Base-by-base conservation (phyloP, 2,888 invertebrate genomes). In the Anthophora plumipes region DNA sequence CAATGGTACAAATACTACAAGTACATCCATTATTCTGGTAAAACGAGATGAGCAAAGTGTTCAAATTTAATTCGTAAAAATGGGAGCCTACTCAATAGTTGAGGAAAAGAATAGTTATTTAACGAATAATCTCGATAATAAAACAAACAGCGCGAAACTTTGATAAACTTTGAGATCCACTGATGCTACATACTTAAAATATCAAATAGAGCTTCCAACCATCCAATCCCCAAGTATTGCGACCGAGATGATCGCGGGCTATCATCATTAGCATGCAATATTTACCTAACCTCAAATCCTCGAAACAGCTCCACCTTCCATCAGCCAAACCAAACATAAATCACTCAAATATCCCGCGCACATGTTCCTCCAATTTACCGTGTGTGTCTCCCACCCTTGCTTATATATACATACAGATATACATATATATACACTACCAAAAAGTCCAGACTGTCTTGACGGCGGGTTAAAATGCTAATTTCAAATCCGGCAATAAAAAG, bases 401-500 rank as follows among this genome's bases (percentile, higher is more conserved):
- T 3, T 31, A 31, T 31, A 31, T 31, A 4, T 31, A 4, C 31
- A 31, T 31, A 31, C 31, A 31, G 2, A 4, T 31, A 31, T 31
- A 31, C 31, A 4, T 31, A 31, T 31, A 31, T 31, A 31, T 4
- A 31, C 31, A n/a, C 54, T 1, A 31, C 9, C 41, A 37, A 4
- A n/a, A n/a, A 3, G 6, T 39, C 6, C 11, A 2, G n/a, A 17
- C 25, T 37, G 17, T 9, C 52, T 17, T 4, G 25, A 14, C 25
- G 37, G 63, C 69, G 5, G 12, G 9, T 54, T 52, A 22, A 59
- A 71, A 82, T 82, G 81, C 71, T 82, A 76, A 82, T 82, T 76
- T 60, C 41, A 59, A 46, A 76, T 68, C 50, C 72, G 8, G 54
- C 55, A 50, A 77, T 52, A 66, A 68, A 68, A 67, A 52, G 46